Percentiles rank a stretch among this genome's conserved stretches.
phyloP scores from a whole-genome alignment of 2,113 vertebrate genomes.

The Tretioscincus oriximinensis region DNA sequence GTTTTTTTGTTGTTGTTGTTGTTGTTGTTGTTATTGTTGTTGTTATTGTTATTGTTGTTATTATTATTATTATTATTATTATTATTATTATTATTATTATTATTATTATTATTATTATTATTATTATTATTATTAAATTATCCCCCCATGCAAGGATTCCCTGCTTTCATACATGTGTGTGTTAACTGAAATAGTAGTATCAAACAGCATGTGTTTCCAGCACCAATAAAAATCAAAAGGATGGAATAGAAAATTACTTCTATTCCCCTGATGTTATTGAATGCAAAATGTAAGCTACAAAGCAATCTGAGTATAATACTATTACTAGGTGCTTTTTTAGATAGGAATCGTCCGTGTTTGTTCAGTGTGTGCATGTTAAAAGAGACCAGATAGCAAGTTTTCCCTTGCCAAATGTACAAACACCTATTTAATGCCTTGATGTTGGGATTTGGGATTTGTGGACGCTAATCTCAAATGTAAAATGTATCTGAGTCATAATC shows the following conservation, averaged over 20 bases:
- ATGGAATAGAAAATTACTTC: constrained; percentile 51
- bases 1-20: too few relatives aligned
- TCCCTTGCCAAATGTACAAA: constrained; percentile 34
- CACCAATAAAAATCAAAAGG: constrained; percentile 51
- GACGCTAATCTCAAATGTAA: constrained; percentile 67
- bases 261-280: constrained; percentile 44
- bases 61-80: too few relatives aligned
- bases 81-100: too few relatives aligned
- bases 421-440: constrained; percentile 54
- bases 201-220: neutral
- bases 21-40: too few relatives aligned
- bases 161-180: neutral
- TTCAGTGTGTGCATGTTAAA: neutral
- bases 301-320: constrained; percentile 20
- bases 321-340: constrained; percentile 39
- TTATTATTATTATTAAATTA: too few relatives aligned
- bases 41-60: too few relatives aligned
- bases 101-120: too few relatives aligned
- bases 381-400: constrained; percentile 31
- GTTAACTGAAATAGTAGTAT: neutral
- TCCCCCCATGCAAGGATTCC: neutral
- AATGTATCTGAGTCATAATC: constrained; percentile 57
- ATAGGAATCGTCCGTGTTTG: constrained; percentile 47
- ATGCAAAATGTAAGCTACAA: constrained; percentile 17
- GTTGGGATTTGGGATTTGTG: constrained; percentile 57